phyloP scores from a whole-genome alignment of 2,888 invertebrate species.

The Tenthredo livida region DNA sequence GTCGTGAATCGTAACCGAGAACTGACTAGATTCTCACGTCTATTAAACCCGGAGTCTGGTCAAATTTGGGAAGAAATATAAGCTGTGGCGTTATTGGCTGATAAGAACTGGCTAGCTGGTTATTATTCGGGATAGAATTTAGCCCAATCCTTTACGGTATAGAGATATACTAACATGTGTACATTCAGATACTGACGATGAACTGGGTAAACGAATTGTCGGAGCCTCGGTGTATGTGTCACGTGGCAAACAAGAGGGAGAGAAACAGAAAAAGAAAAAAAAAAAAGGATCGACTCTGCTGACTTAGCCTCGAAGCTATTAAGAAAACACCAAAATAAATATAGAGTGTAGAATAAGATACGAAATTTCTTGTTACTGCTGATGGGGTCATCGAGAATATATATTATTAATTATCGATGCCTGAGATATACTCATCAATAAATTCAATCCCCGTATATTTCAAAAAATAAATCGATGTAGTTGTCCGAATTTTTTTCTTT shows the following conservation, averaged over 20 bases:
- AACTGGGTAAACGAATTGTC: not conserved
- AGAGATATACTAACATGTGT: not conserved
- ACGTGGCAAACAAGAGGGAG: not conserved
- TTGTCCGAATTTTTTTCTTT: not conserved
- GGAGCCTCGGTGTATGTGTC: not conserved
- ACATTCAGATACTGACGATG: not conserved
- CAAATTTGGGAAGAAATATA: not conserved
- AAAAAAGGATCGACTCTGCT: not conserved
- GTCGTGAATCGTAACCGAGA: constrained; percentile 55
- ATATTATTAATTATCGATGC: not conserved
- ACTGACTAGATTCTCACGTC: constrained; percentile 54
- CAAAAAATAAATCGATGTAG: not conserved
- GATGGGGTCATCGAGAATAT: not conserved
- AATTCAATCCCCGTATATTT: not conserved
- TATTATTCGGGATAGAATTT: not conserved
- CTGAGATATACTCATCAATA: not conserved
- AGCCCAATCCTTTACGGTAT: not conserved
- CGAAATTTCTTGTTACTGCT: not conserved
- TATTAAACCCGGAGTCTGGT: constrained; percentile 37
- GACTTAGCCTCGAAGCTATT: not conserved
- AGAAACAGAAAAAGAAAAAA: not conserved
- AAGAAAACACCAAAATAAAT: not conserved
- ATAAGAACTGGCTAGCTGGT: constrained; percentile 21
- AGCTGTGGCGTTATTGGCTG: constrained; percentile 23
- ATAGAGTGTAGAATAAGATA: not conserved